phyloP scores from a whole-genome alignment of 1,140 invertebrate genomes.

The Rhopalosiphum maidis region DNA sequence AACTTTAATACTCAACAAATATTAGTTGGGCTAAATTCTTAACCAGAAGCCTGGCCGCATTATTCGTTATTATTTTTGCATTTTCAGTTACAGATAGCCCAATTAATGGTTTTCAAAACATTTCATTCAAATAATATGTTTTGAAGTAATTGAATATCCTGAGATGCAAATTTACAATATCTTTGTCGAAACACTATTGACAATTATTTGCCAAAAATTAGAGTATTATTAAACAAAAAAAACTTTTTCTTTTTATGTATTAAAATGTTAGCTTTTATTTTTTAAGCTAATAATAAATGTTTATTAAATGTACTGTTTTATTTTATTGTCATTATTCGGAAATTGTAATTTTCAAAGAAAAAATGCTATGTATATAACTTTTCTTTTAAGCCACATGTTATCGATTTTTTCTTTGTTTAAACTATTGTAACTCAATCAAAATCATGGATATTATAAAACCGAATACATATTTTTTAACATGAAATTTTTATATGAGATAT shows the following conservation, averaged over 20 bases:
- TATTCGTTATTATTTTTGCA: background rate
- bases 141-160: background rate
- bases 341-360: background rate
- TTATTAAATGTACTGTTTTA: slow-evolving; percentile 7
- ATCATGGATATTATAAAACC: background rate
- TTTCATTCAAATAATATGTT: background rate
- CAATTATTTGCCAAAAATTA: background rate
- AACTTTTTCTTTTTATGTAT: background rate
- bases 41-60: background rate
- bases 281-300: slow-evolving; percentile 40
- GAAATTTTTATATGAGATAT: background rate
- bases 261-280: background rate
- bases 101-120: background rate
- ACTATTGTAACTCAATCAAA: background rate
- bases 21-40: background rate
- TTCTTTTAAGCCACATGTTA: background rate
- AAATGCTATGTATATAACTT: background rate
- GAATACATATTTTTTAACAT: background rate
- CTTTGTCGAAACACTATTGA: background rate
- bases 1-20: background rate
- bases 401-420: background rate
- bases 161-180: background rate
- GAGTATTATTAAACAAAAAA: background rate
- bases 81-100: background rate
- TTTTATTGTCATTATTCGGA: background rate